Conservation (phyloP, 2,888 invertebrate genomes). For the Pristionchus fissidentatus region DNA sequence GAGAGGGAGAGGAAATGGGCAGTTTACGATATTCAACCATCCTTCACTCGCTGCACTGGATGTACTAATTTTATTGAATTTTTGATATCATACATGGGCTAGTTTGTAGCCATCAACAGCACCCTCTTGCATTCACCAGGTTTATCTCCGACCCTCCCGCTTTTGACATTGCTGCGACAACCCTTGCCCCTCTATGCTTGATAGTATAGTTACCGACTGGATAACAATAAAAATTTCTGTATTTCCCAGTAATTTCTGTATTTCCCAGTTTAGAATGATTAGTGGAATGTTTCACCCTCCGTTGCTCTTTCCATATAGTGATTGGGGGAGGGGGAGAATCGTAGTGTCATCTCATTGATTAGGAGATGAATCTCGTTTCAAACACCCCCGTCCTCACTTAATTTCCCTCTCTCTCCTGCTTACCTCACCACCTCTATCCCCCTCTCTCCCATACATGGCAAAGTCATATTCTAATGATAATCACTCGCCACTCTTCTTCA, state of each 20-base stretch:
- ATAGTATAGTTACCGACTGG: too few relatives aligned
- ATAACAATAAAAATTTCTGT: too few relatives aligned
- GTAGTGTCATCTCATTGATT: constrained; percentile 40
- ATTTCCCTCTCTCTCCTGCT: neutral
- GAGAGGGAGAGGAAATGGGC: neutral
- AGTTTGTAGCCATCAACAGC: too few relatives aligned
- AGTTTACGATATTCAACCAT: neutral
- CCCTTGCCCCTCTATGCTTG: too few relatives aligned
- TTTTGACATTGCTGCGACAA: too few relatives aligned
- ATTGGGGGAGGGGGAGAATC: constrained; percentile 11
- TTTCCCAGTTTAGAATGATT: too few relatives aligned
- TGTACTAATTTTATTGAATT: too few relatives aligned
- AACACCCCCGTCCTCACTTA: constrained; percentile 9
- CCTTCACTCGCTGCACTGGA: too few relatives aligned
- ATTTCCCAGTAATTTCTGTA: too few relatives aligned
- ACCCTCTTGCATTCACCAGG: too few relatives aligned
- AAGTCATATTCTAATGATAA: constrained; percentile 4
- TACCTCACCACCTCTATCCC: neutral
- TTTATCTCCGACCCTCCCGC: too few relatives aligned
- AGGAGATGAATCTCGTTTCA: constrained; percentile 25
- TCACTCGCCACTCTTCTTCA: constrained; percentile 50
- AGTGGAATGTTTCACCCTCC: neutral
- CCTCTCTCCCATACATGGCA: neutral
- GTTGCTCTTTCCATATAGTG: neutral
- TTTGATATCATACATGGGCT: too few relatives aligned